Base-by-base conservation (phyloP, 1,140 invertebrate species). In the Platyura marginata region DNA sequence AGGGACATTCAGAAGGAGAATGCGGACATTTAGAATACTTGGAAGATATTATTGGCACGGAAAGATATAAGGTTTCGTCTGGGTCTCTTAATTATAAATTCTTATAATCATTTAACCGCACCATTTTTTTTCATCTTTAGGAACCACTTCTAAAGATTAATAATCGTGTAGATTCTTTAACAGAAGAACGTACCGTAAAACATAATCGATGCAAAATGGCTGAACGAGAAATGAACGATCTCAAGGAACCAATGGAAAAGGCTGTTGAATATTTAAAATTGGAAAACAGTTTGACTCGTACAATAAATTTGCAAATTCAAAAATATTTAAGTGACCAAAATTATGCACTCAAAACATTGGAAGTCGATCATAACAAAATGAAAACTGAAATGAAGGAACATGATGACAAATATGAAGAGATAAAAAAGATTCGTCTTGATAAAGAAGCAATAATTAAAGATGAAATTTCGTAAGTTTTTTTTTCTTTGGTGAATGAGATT, bases 31-130 rank as follows among this genome's bases (percentile, higher is more conserved):
- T 99, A 21, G 95, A 99, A 61, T 99, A 94, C 66, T 67, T 99
- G 13, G 96, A 99, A 66, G 95, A 99, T 59, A 96, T 98, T 46
- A 89, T 98, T 56, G 96, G 95, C 1, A 93, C 89, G 0, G 78
- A 77, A 20, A 72, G 93, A 41, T 95, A 81, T 49, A 85, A 83
- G 61, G 74, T 74, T 57, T 8, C n/a, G n/a, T n/a, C n/a, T n/a
- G n/a, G n/a, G n/a, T n/a, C n/a, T n/a, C n/a, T n/a, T n/a, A n/a
- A n/a, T n/a, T n/a, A n/a, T n/a, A n/a, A n/a, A n/a, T n/a, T n/a
- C n/a, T n/a, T n/a, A n/a, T n/a, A n/a, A n/a, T n/a, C n/a, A n/a
- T n/a, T n/a, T n/a, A n/a, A n/a, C n/a, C n/a, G n/a, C n/a, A n/a
- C n/a, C n/a, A 13, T 8, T 29, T 6, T 29, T 29, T 6, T 13